Base-by-base conservation (phyloP, 92 coral and sea anemone genomes). In the Anthopleura xanthogrammica region DNA sequence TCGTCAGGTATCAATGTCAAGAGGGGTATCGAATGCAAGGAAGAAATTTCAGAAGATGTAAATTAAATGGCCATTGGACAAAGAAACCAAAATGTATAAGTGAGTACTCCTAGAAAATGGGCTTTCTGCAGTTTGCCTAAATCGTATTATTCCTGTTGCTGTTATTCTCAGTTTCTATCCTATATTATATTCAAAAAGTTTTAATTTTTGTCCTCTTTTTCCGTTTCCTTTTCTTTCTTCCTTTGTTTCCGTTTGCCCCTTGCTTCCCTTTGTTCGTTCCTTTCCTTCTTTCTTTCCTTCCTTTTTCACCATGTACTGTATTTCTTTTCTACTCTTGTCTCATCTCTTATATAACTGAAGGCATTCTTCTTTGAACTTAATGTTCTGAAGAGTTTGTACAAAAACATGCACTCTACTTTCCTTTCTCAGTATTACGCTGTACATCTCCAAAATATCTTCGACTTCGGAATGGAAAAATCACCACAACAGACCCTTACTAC, bases 401-500 rank as follows among this genome's bases (percentile, higher is more conserved):
- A 62, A 62, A 62, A 62, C 29, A 20, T 62, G 11, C 70, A 23
- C 74, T 68, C 74, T 68, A 3, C 17, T 36, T 68, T 68, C 42
- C 58, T 29, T 68, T 68, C 74, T 8, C 41, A 75, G 78, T 42
- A 75, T 4, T 12, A 17, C 46, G 68, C 24, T 79, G 82, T 60
- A 11, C 19, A 79, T 1, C 55, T n/a, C 29, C 24, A 42, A n/a
- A 52, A 58, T 5, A 29, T 16, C 71, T 79, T 14, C 68, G 73
- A 36, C 7, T 80, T 3, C 55, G 40, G 5, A 75, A 70, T 24
- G 84, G 52, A 1, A 83, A 86, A 41, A 88, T 94, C 13, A 87
- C 91, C 66, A 88, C 90, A n/a, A 81, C 94, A 5, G 99, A 96
- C 22, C 86, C 89, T 16, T 23, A 80, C 7, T 94, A 86, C 79